Base-by-base conservation (phyloP, 1,140 invertebrate species). In the Carposina sasakii region DNA sequence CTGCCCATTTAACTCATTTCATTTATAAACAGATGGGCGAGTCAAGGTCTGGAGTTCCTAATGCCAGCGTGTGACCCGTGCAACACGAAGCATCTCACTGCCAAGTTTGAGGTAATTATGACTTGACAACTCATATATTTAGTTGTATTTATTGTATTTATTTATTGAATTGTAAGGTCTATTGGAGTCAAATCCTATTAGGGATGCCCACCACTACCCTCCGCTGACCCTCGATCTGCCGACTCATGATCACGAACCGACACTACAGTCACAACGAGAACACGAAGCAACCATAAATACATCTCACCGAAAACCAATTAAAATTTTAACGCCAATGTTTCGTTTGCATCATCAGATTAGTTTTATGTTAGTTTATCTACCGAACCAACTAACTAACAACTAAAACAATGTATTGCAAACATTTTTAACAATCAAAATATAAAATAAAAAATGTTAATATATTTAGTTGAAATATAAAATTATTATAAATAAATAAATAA, bases 41-140 rank as follows among this genome's bases (percentile, higher is more conserved):
- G 90, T 67, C 91, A 94, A 67, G 95, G 95, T 1, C 67, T 97
- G 15, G 94, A 97, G 57, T 97, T 95, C 76, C 77, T 97, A 2
- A 91, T 93, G 57, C 85, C 90, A 21, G 92, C 94, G 0, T 95
- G 93, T 63, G 93, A 96, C 61, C 94, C 94, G 0, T 87, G 90
- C 31, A 91, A 94, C 61, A 93, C 94, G 0, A 89, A 88, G 54
- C 88, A 91, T 73, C 74, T 96, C 22, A 88, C 87, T 10, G 91
- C 96, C 33, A 76, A 95, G 62, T 97, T 96, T 75, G 90, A 94
- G 82, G 88, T 87, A 59, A 36, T n/a, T 36, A 19, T 46, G 23
- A 13, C 24, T 12, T 12, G 24, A 13, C 20, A 17, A n/a, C 10
- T n/a, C 12, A n/a, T 26, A 12, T 17, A 26, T 26, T 26, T 26